Conservation (phyloP, 2,888 invertebrate genomes). For the Nebria brevicollis region DNA sequence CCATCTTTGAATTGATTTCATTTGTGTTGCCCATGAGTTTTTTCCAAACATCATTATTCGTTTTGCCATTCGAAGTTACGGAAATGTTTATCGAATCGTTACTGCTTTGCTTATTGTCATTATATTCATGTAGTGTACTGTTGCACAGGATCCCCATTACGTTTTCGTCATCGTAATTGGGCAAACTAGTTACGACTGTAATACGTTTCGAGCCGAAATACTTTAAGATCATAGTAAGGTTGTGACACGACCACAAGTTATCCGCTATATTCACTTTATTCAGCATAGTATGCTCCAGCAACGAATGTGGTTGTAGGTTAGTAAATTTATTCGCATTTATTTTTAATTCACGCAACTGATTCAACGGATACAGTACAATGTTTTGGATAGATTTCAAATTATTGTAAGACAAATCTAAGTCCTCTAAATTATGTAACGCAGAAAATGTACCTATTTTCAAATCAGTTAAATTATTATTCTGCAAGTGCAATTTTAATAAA, state of each 20-base stretch:
- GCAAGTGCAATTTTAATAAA: too few species aligned
- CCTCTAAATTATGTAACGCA: neutral
- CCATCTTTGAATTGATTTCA: too few species aligned
- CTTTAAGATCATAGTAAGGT: neutral
- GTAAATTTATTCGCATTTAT: constrained; percentile 21
- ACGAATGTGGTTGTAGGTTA: neutral
- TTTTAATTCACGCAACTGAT: neutral
- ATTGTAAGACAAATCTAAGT: constrained; percentile 20
- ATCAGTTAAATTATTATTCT: too few species aligned
- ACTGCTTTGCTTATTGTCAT: too few species aligned
- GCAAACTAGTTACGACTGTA: neutral
- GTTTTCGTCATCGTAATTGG: neutral
- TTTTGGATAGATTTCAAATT: constrained; percentile 3
- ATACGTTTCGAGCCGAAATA: neutral
- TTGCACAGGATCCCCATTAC: neutral
- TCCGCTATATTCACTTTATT: neutral
- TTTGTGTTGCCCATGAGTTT: too few species aligned
- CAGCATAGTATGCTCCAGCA: neutral
- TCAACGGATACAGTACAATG: constrained; percentile 4
- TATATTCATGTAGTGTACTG: neutral
- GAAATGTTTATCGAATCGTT: too few species aligned
- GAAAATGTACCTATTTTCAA: too few species aligned
- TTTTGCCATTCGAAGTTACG: too few species aligned
- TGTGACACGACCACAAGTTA: constrained; percentile 2
- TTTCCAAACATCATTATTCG: too few species aligned